Evolutionary conservation across 2,797 vertebrate genomes (phyloP).

Genomic region (Argentina silus): DNA sequence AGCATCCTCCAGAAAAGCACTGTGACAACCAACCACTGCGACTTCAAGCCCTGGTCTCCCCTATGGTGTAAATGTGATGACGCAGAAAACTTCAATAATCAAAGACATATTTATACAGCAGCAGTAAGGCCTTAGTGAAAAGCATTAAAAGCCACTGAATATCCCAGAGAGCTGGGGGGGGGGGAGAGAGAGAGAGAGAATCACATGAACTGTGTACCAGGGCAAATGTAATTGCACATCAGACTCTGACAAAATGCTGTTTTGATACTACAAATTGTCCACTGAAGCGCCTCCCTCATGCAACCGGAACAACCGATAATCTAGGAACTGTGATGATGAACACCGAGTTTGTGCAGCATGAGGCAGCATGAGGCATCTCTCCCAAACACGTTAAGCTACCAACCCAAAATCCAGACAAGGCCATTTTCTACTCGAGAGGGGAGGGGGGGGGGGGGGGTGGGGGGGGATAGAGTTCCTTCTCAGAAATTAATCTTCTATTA

Average conservation of each 20-base stretch:
- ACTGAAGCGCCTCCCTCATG: slow-evolving; percentile 24
- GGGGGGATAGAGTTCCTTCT: neutral
- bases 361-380: neutral
- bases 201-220: slow-evolving; percentile 11
- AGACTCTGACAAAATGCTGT: slow-evolving; percentile 40
- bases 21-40: too few species aligned
- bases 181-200: neutral
- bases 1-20: too few species aligned
- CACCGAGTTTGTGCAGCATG: slow-evolving; percentile 14
- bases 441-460: neutral
- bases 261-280: slow-evolving; percentile 38
- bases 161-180: neutral
- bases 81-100: slow-evolving; percentile 28
- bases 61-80: slow-evolving; percentile 27
- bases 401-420: neutral
- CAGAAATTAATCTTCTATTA: neutral
- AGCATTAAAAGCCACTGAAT: slow-evolving; percentile 21
- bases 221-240: slow-evolving; percentile 42
- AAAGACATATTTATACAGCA: slow-evolving; percentile 38
- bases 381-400: slow-evolving; percentile 7
- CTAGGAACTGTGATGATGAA: slow-evolving; percentile 18
- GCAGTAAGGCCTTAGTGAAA: slow-evolving; percentile 15
- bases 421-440: neutral
- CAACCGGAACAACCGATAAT: slow-evolving; percentile 36
- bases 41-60: too few species aligned